Percentiles rank a stretch among this genome's conserved stretches.
Conservation (phyloP, 92 coral and sea anemone genomes). For the Micromussa lordhowensis region DNA sequence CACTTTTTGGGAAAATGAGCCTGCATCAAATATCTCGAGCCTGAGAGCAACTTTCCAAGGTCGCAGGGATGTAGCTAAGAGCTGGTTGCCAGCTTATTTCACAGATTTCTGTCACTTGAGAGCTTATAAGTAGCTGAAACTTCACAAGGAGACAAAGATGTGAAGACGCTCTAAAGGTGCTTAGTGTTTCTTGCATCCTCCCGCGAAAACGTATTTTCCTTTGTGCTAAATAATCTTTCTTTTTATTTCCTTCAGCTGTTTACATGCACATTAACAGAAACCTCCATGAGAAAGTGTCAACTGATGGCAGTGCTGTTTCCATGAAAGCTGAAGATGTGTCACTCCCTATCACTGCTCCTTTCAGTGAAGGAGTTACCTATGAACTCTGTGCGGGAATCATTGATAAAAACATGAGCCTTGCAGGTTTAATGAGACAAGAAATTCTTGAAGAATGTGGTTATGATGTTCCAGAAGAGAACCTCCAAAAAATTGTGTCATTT, state of each 20-base stretch:
- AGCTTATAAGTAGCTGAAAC: too few relatives aligned
- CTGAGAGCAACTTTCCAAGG: too few relatives aligned
- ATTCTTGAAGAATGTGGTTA: conserved; percentile 98
- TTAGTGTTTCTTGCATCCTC: too few relatives aligned
- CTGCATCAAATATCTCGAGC: too few relatives aligned
- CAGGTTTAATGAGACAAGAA: conserved; percentile 86
- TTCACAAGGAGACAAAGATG: too few relatives aligned
- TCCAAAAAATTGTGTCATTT: conserved; percentile 72
- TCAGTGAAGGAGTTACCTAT: conserved; percentile 83
- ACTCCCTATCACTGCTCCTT: conserved; percentile 72
- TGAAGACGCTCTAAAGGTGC: too few relatives aligned
- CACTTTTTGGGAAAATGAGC: too few relatives aligned
- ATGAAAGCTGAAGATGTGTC: conserved; percentile 73
- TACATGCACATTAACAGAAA: conserved; percentile 90
- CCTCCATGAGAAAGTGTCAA: conserved; percentile 51
- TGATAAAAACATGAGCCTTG: conserved; percentile 81
- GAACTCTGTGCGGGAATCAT: conserved; percentile 99
- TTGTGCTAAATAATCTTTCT: background rate
- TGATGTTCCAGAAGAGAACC: conserved; percentile 88
- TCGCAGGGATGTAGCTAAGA: too few relatives aligned
- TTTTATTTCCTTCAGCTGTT: conserved; percentile 57
- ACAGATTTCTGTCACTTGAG: too few relatives aligned
- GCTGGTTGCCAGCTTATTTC: too few relatives aligned
- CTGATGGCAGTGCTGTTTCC: conserved; percentile 42
- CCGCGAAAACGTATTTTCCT: too few relatives aligned